These are phyloP conservation scores for Trigoniulus corallinus DNA, from an alignment of 1,140 invertebrate species.

Conservation along the genomic window DNA sequence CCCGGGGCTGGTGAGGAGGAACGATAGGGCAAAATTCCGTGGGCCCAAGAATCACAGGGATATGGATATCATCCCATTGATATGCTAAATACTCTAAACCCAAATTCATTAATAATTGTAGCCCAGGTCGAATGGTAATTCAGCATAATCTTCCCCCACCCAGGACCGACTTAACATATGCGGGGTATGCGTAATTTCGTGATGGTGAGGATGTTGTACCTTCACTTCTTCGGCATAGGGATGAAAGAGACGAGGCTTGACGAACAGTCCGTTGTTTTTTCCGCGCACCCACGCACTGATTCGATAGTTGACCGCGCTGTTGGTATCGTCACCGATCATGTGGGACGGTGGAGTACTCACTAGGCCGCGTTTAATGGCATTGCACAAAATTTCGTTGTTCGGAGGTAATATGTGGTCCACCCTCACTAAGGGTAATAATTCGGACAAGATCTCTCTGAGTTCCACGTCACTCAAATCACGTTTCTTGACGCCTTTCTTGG, in stretches of 20 bases:
- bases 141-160: no score
- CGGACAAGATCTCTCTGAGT: conserved; percentile 64
- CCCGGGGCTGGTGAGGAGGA: no score
- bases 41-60: no score
- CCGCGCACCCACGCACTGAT: conserved; percentile 74
- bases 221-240: conserved; percentile 90
- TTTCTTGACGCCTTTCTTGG: conserved; percentile 67
- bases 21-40: no score
- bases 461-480: conserved; percentile 71
- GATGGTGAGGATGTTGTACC: no score
- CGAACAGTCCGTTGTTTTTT: conserved; percentile 59
- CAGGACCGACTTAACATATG: no score
- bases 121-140: no score
- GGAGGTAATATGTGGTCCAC: conserved; percentile 77
- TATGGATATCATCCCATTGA: no score
- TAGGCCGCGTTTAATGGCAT: conserved; percentile 59
- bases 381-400: conserved; percentile 60
- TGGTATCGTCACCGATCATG: conserved; percentile 50
- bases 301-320: conserved; percentile 28
- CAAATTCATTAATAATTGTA: no score
- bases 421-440: conserved; percentile 60
- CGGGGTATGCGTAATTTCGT: no score
- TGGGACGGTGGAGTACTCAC: conserved; percentile 69
- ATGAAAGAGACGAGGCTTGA: conserved; percentile 73
- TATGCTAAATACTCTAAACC: no score